Conservation (phyloP, 2,888 invertebrate genomes). For the Limenitis camilla region DNA sequence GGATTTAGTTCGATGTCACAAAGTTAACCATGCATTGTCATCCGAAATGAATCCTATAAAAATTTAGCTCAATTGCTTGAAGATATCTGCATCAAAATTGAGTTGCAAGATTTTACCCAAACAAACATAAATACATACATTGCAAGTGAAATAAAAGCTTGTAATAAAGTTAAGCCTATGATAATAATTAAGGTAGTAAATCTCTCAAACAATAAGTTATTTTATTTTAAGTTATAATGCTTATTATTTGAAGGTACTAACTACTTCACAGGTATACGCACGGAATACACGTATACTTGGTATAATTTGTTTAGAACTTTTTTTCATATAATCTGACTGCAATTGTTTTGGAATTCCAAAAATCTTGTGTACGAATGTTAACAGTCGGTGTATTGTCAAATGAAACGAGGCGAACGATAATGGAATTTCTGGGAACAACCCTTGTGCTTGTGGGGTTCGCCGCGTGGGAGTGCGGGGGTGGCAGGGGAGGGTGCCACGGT, state of each 20-base stretch:
- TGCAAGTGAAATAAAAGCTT: no score
- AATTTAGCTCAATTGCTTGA: no score
- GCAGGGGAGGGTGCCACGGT: constrained; percentile 32
- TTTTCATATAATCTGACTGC: constrained; percentile 22
- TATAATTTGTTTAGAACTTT: constrained; percentile 21
- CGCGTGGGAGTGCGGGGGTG: constrained; percentile 37
- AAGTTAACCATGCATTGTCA: no score
- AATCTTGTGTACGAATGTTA: constrained; percentile 33
- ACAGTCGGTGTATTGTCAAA: constrained; percentile 50
- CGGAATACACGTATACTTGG: constrained; percentile 1
- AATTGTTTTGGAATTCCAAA: constrained; percentile 36
- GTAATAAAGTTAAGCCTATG: no score
- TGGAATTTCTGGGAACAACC: constrained; percentile 72
- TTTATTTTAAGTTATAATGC: not conserved
- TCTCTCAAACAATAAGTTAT: not conserved
- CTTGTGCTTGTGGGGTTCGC: constrained; percentile 56
- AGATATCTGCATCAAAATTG: no score
- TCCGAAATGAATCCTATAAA: no score
- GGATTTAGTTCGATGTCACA: no score
- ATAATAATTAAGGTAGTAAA: no score
- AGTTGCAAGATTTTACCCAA: no score
- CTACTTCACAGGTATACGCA: constrained; percentile 10
- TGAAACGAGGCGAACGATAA: constrained; percentile 56
- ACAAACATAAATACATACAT: no score
- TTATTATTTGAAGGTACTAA: constrained; percentile 4